Percentiles rank a stretch among this genome's conserved stretches.
phyloP scores from a whole-genome alignment of 2,888 invertebrate genomes.

The Latheticus oryzae region DNA sequence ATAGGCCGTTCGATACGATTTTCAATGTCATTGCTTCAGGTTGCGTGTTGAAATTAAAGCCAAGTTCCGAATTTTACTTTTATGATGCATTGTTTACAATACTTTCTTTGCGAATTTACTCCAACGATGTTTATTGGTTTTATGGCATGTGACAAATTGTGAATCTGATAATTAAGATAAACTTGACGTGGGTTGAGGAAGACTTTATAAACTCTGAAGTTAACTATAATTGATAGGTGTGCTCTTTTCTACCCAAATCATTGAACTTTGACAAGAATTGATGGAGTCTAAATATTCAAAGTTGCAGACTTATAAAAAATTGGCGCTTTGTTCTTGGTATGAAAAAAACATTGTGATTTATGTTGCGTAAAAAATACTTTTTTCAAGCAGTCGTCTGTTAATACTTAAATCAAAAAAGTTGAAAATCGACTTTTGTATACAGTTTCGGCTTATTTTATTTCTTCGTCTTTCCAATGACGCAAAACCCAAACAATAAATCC shows the following conservation, averaged over 20 bases:
- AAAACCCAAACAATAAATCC: constrained; percentile 19
- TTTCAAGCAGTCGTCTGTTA: too few species aligned
- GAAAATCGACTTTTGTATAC: constrained; percentile 5
- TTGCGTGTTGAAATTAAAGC: constrained; percentile 8
- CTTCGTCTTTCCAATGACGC: constrained; percentile 1
- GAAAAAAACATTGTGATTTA: too few species aligned
- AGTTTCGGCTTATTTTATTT: background rate
- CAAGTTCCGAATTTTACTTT: too few species aligned
- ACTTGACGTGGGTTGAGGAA: background rate
- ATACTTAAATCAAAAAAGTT: constrained; percentile 18
- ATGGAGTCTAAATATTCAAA: too few species aligned
- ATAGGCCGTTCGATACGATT: background rate
- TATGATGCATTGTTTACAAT: too few species aligned
- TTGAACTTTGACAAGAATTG: too few species aligned
- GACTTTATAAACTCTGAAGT: constrained; percentile 7
- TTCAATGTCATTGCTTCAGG: constrained; percentile 13
- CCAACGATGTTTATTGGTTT: too few species aligned
- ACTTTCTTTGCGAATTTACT: constrained; percentile 1
- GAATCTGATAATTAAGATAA: constrained; percentile 1
- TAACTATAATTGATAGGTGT: constrained; percentile 9
- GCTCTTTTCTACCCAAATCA: constrained; percentile 6
- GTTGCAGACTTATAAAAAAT: too few species aligned
- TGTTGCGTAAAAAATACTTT: too few species aligned
- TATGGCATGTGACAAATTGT: background rate
- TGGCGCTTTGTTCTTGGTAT: too few species aligned